phyloP scores from a whole-genome alignment of 2,888 invertebrate species.

The Chalcosyrphus nemorum region DNA sequence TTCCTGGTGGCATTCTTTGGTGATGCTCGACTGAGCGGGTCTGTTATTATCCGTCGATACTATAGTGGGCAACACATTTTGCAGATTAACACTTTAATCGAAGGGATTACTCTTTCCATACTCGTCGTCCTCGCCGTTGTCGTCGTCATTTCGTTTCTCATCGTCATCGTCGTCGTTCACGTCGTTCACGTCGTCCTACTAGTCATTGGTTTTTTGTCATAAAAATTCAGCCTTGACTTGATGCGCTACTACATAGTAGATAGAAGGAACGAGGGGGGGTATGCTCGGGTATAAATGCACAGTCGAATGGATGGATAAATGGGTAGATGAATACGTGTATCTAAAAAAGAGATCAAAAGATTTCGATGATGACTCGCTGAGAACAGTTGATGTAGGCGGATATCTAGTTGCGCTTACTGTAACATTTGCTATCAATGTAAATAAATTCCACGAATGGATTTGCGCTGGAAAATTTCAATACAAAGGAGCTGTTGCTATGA shows the following conservation, averaged over 20 bases:
- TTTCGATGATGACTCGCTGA: slow-evolving; percentile 26
- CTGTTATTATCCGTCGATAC: slow-evolving; percentile 36
- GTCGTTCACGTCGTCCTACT: neutral
- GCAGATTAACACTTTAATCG: slow-evolving; percentile 62
- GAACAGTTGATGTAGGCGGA: slow-evolving; percentile 29
- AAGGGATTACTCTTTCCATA: slow-evolving; percentile 33
- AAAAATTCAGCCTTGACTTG: slow-evolving; percentile 41
- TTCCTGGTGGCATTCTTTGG: neutral
- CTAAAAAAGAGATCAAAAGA: slow-evolving; percentile 41
- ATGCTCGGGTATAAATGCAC: slow-evolving; percentile 6
- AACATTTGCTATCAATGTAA: slow-evolving; percentile 16
- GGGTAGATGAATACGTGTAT: slow-evolving; percentile 33
- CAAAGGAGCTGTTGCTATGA: neutral
- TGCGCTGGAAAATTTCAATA: neutral
- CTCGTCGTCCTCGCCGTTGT: neutral
- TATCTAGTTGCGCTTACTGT: slow-evolving; percentile 38
- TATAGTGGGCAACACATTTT: slow-evolving; percentile 56
- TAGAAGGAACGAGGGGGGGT: neutral
- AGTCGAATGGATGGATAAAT: slow-evolving; percentile 35
- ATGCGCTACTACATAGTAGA: neutral
- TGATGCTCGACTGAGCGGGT: neutral
- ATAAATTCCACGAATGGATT: slow-evolving; percentile 5
- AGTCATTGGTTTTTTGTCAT: slow-evolving; percentile 13
- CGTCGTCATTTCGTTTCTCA: neutral
- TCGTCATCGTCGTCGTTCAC: neutral